Conservation (phyloP, 2,888 invertebrate genomes). For the Pristionchus mayeri region DNA sequence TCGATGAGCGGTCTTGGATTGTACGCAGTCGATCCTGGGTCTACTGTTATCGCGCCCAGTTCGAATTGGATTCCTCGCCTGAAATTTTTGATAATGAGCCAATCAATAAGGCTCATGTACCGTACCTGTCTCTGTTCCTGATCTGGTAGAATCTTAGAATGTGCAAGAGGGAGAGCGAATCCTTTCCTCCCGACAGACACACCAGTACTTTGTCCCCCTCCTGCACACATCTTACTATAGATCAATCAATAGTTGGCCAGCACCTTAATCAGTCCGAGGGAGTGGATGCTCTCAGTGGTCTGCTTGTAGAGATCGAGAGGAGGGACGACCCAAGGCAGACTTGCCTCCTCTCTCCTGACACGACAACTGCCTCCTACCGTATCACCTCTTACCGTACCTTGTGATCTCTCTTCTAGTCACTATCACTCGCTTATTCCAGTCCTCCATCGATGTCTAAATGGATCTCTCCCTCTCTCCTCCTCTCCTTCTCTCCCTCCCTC, state of each 20-base stretch:
- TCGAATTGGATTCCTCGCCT: conserved; percentile 83
- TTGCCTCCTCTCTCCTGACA: conserved; percentile 10
- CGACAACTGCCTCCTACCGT: conserved; percentile 41
- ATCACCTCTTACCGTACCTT: conserved; percentile 42
- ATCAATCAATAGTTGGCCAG: background rate
- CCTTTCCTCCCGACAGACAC: conserved; percentile 88
- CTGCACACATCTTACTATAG: background rate
- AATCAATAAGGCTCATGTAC: no score
- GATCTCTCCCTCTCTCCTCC: background rate
- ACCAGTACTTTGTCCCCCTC: conserved; percentile 86
- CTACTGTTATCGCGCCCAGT: conserved; percentile 85
- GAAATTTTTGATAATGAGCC: no score
- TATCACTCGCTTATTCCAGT: conserved; percentile 64
- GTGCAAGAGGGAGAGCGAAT: conserved; percentile 88
- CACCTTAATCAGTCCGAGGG: conserved; percentile 65
- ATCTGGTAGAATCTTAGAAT: conserved; percentile 89
- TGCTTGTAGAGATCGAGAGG: conserved; percentile 87
- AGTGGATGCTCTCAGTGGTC: conserved; percentile 63
- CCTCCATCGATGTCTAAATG: conserved; percentile 52
- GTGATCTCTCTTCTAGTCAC: conserved; percentile 77
- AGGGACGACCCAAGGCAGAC: conserved; percentile 83
- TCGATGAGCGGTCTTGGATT: conserved; percentile 84
- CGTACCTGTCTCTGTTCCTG: conserved; percentile 76
- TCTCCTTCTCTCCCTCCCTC: background rate
- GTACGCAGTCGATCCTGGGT: conserved; percentile 82